Conservation (phyloP, 2,888 invertebrate genomes). For the Ormyrus labotus region DNA sequence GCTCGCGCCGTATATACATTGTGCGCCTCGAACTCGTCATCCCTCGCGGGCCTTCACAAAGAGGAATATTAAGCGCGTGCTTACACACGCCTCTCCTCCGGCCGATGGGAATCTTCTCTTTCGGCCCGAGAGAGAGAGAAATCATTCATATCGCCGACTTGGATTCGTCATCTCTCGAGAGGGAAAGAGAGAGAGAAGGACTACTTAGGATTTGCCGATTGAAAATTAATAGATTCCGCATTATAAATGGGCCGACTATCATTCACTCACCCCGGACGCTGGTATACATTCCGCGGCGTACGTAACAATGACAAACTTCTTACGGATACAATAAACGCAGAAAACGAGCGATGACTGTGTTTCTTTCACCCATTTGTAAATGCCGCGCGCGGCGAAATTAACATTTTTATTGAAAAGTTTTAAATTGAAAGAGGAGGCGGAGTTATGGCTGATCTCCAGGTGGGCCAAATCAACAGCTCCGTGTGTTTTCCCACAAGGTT, state of each 20-base stretch:
- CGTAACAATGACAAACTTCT: constrained; percentile 47
- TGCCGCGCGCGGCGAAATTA: constrained; percentile 43
- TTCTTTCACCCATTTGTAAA: constrained; percentile 46
- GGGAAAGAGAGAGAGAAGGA: neutral
- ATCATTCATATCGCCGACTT: neutral
- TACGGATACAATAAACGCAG: neutral
- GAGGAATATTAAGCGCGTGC: neutral
- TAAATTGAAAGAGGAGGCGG: constrained; percentile 49
- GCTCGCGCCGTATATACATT: no score
- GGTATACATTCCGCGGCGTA: neutral
- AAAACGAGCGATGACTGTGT: constrained; percentile 44
- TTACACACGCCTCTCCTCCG: neutral
- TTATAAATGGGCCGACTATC: constrained; percentile 31
- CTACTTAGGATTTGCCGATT: constrained; percentile 28
- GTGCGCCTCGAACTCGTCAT: no score
- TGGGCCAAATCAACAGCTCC: constrained; percentile 41
- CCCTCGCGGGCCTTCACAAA: neutral
- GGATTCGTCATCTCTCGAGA: neutral
- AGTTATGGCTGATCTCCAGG: constrained; percentile 47
- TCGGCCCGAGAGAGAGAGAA: neutral
- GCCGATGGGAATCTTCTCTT: neutral
- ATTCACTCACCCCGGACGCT: neutral
- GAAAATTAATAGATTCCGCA: constrained; percentile 37
- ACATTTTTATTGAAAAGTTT: constrained; percentile 58
- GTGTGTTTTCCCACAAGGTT: constrained; percentile 49